These are phyloP conservation scores for Atrichornis clamosus DNA, from an alignment of 2,113 vertebrate species.

Conservation along the genomic window DNA sequence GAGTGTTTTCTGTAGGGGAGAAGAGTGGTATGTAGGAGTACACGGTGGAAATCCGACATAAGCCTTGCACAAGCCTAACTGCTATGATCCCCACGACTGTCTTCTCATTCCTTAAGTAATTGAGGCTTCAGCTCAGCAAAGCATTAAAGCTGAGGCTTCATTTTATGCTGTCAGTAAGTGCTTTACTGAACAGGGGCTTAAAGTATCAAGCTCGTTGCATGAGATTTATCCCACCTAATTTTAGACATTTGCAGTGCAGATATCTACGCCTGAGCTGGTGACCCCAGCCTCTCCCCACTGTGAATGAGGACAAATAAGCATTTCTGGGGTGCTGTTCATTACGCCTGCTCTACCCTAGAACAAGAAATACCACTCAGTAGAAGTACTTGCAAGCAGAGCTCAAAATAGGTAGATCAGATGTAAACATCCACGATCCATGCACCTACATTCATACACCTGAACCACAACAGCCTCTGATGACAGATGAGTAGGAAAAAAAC, in stretches of 20 bases:
- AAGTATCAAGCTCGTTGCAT: not conserved
- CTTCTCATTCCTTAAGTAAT: not conserved
- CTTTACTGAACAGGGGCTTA: not conserved
- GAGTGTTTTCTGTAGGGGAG: not conserved
- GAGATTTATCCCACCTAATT: conserved; percentile 1
- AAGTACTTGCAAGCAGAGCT: not conserved
- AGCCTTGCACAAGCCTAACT: not conserved
- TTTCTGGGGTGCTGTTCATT: not conserved
- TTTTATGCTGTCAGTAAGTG: conserved; percentile 5
- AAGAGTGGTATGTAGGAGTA: not conserved
- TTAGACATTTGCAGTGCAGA: not conserved
- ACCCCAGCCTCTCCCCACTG: not conserved
- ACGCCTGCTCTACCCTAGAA: not conserved
- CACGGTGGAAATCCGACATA: not conserved
- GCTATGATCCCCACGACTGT: not conserved
- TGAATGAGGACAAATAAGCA: not conserved
- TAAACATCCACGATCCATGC: not conserved
- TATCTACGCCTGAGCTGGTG: not conserved
- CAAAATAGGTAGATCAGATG: not conserved
- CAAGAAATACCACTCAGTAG: not conserved
- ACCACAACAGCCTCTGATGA: not conserved
- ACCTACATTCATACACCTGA: not conserved
- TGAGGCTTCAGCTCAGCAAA: conserved; percentile 6
- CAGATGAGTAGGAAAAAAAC: not conserved
- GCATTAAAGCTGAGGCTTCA: conserved; percentile 7